Conservation (phyloP, 2,113 vertebrate species). For the Coracopsis vasa region DNA sequence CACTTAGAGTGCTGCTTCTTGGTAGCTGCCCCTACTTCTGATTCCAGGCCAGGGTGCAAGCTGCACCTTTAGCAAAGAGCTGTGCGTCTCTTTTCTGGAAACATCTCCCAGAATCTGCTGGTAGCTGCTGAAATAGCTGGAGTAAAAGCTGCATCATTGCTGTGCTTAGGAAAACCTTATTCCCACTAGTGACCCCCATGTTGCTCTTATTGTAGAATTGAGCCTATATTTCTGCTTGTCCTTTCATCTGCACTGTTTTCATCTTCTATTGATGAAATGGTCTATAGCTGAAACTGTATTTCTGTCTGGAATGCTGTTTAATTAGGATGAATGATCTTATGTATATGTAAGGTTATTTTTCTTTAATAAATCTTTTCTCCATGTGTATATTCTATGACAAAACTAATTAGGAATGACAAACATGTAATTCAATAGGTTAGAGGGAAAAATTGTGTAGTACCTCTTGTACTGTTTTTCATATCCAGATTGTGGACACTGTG, state of each 20-base stretch:
- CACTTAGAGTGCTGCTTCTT: background rate
- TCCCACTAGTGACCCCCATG: background rate
- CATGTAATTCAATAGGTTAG: conserved; percentile 47
- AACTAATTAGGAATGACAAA: conserved; percentile 71
- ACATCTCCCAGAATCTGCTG: background rate
- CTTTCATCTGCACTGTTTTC: conserved; percentile 37
- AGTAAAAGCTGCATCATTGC: background rate
- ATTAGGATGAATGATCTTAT: conserved; percentile 72
- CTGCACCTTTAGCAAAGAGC: background rate
- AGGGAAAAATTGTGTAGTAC: conserved; percentile 21
- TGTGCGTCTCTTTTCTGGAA: background rate
- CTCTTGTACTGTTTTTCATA: conserved; percentile 34
- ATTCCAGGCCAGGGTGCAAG: background rate
- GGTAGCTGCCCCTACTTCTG: background rate
- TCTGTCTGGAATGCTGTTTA: conserved; percentile 61
- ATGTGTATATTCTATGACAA: conserved; percentile 66
- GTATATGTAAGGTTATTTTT: conserved; percentile 71
- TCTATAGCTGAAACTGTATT: conserved; percentile 15
- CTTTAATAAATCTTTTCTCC: conserved; percentile 69
- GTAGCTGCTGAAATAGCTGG: background rate
- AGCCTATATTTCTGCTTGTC: background rate
- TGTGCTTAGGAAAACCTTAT: background rate
- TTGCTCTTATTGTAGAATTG: background rate
- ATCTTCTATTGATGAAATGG: background rate
- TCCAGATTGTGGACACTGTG: conserved; percentile 15